Evolutionary conservation across 2,888 invertebrate species (phyloP), one percentile per base, ranked within the genome.

Genomic region (Melikaiella ostensackeni): DNA sequence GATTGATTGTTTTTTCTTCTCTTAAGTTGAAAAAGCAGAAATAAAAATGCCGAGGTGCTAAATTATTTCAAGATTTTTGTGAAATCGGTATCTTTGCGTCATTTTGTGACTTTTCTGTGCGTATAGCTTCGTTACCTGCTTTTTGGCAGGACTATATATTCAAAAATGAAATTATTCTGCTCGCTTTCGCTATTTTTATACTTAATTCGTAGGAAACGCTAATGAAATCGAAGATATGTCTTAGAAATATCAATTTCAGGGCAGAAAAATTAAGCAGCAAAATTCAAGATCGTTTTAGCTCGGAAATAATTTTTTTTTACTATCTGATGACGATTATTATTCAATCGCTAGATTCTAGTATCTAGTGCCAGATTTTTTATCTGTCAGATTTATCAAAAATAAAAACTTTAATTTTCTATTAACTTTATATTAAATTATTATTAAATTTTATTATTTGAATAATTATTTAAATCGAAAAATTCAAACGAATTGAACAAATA

Each of bases 31-130:
- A 66, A 19, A 9, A 42, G n/a, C 13, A 42, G 30, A 24, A 55
- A 55, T 30, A 59, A 74, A 57, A 74, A 27, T 35, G 74, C 42
- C 24, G 19, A 55, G 11, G 30, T 24, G 30, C 13, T 64, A 11
- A 64, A 38, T 64, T 38, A 38, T 74, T 74, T 38, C 21, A 13
- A 33, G 9, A 74, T 11, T 35, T 57, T 59, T 4, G 24, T 42
- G 19, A 70, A 50, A 70, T 70, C n/a, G 19, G 27, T 9, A 70
- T 70, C 50, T 70, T 70, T 9, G 19, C 30, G 70, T 42, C 70
- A 70, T 70, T 70, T 70, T 50, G 70, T 70, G 70, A 50, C 70
- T 50, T 50, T 27, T 50, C 46, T 66, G 66, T 70, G 70, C 70
- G 70, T 70, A 50, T 70, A 70, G 50, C 70, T 70, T 70, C 70